Percentiles rank a stretch among this genome's conserved stretches.
Conservation (phyloP, 1,140 invertebrate species). For the Drosophila busckii region DNA sequence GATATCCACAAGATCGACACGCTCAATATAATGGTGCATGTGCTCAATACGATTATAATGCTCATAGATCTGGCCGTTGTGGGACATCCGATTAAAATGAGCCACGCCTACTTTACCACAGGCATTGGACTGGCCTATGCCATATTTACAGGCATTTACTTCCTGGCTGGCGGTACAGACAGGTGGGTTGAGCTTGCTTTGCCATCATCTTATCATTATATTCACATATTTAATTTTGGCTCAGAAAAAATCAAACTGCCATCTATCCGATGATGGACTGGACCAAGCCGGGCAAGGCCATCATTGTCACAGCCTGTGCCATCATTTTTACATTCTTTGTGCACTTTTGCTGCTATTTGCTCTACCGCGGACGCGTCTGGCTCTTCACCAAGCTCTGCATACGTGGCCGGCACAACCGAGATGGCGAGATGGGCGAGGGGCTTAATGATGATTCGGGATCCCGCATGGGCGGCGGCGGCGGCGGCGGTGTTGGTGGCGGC, state of each 20-base stretch:
- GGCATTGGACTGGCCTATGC: slow-evolving; percentile 81
- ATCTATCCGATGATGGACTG: slow-evolving; percentile 84
- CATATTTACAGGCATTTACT: slow-evolving; percentile 84
- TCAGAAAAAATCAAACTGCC: slow-evolving; percentile 80
- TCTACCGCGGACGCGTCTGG: slow-evolving; percentile 77
- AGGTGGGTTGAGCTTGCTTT: slow-evolving; percentile 62
- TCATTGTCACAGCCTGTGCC: slow-evolving; percentile 80
- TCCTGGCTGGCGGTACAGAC: slow-evolving; percentile 83
- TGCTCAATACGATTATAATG: slow-evolving; percentile 84
- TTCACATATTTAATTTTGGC: neutral
- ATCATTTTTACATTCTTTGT: slow-evolving; percentile 80
- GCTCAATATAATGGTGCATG: slow-evolving; percentile 84
- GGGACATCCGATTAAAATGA: slow-evolving; percentile 82
- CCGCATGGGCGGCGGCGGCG: slow-evolving; percentile 53
- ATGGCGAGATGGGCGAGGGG: slow-evolving; percentile 72
- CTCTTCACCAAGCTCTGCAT: slow-evolving; percentile 77
- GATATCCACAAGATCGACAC: slow-evolving; percentile 80
- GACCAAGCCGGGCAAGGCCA: slow-evolving; percentile 80
- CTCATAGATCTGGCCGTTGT: slow-evolving; percentile 83
- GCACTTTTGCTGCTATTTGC: slow-evolving; percentile 78
- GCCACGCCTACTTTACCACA: slow-evolving; percentile 83
- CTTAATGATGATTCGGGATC: slow-evolving; percentile 67
- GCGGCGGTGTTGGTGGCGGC: slow-evolving; percentile 7
- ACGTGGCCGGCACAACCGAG: slow-evolving; percentile 66
- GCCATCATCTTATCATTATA: neutral